Base-by-base conservation (phyloP, 2,888 invertebrate species). In the Oxystoma pomonae region DNA sequence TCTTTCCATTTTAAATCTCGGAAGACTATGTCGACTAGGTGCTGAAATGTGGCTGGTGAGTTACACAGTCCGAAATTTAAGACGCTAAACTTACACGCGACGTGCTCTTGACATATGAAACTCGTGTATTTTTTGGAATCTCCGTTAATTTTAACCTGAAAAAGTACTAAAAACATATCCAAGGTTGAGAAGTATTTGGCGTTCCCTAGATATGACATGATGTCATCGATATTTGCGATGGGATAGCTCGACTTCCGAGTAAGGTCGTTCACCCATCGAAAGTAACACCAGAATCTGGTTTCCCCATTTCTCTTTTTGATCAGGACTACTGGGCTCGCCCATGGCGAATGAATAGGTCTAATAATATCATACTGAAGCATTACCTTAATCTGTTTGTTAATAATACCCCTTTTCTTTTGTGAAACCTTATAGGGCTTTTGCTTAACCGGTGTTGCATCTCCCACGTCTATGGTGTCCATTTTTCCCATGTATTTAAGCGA, bases 111-210 rank as follows among this genome's bases (percentile, higher is more conserved):
- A 12, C 35, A 35, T 35, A 35, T 12, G 20, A 35, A 70, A 71
- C 35, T 9, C 2, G 17, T 35, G 35, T 35, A 35, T 35, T 35
- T 3, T 16, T 53, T 53, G 3, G 55, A 53, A 18, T 53, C 20
- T n/a, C 16, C 55, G 17, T 16, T 19, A 3, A 53, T 53, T 53
- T 53, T 53, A 7, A 53, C 16, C 16, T 53, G 55, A 3, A 3
- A 53, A 16, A 20, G 16, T 7, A 3, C 16, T 19, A n/a, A 53
- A 53, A 35, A 19, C 67, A 62, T 17, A 68, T 50, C 66, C 68
- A 71, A 61, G 68, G 72, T 35, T 35, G 35, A 7, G 35, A 7
- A 35, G 35, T 35, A 35, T 35, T 35, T 35, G 3, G 35, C 35
- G 35, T 35, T 35, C 12, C 35, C 35, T 35, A 35, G 12, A 35